A percentile compares a stretch with the other conserved stretches of the same genome.
Evolutionary conservation across 2,888 invertebrate species (phyloP).

Genomic region (Polietes domitor): DNA sequence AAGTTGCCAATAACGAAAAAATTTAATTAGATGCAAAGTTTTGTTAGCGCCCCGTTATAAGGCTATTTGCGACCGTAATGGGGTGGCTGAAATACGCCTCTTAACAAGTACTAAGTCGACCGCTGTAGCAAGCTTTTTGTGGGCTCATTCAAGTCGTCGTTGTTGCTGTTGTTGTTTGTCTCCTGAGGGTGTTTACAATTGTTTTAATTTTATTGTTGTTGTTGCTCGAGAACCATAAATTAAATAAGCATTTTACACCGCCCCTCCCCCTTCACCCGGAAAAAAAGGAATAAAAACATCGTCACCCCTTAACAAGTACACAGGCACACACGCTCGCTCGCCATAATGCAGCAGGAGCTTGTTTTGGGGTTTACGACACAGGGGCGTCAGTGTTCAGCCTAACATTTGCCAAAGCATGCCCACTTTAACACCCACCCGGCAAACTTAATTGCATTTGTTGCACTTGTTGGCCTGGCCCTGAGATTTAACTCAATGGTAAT

Average conservation of each 20-base stretch:
- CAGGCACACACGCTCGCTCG: not conserved
- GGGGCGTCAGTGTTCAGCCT: not conserved
- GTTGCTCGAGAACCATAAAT: slow-evolving; percentile 54
- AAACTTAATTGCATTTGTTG: slow-evolving; percentile 63
- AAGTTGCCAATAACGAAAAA: not conserved
- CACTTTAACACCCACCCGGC: not conserved
- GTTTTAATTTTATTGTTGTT: slow-evolving; percentile 33
- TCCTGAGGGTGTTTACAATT: slow-evolving; percentile 49
- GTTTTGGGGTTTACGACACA: not conserved
- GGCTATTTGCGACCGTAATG: too few species aligned
- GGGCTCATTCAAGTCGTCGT: not conserved
- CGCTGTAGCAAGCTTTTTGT: not conserved
- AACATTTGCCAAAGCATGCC: not conserved
- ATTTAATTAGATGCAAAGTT: slow-evolving; percentile 31
- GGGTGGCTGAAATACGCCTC: not conserved
- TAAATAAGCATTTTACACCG: slow-evolving; percentile 54
- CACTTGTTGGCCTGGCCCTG: slow-evolving; percentile 54
- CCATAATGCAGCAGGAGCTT: not conserved
- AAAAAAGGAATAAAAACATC: not conserved
- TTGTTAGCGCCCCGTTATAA: slow-evolving; percentile 8
- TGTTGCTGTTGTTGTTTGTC: not conserved
- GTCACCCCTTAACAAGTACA: not conserved
- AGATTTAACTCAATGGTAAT: slow-evolving; percentile 55
- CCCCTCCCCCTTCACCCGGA: slow-evolving; percentile 24
- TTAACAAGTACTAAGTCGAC: not conserved